Evolutionary conservation across 37 sponge, comb jelly and placozoan genomes (phyloP).

Genomic region (Aplysina aerophoba): DNA sequence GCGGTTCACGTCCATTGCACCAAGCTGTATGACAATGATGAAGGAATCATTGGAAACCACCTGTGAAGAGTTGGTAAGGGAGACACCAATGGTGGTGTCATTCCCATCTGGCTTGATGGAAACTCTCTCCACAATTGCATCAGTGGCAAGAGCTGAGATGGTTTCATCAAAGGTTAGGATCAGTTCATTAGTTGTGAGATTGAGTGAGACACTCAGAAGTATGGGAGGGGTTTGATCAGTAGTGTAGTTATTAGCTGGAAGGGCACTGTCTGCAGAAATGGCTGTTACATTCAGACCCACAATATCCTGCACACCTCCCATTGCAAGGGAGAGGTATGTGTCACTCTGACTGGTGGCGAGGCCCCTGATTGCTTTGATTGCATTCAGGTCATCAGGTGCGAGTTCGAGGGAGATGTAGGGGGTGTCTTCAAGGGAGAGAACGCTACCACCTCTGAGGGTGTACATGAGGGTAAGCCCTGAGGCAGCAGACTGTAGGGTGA

Average conservation of each 20-base stretch:
- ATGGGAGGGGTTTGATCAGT: conserved; percentile 74
- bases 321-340: conserved; percentile 67
- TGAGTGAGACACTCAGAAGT: conserved; percentile 58
- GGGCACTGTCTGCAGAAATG: conserved; percentile 40
- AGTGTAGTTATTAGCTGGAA: conserved; percentile 36
- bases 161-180: conserved; percentile 89
- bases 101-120: conserved; percentile 55
- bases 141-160: conserved; percentile 37
- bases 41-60: conserved; percentile 65
- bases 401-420: conserved; percentile 63
- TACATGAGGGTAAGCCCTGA: conserved; percentile 24
- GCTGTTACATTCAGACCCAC: conserved; percentile 69
- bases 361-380: conserved; percentile 65
- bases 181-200: conserved; percentile 73
- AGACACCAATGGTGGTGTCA: conserved; percentile 40
- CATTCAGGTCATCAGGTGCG: conserved; percentile 69
- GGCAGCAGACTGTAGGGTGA: conserved; percentile 62
- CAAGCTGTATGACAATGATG: conserved; percentile 42
- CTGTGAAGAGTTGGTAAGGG: conserved; percentile 53
- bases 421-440: conserved; percentile 27
- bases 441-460: conserved; percentile 50
- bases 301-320: conserved; percentile 72
- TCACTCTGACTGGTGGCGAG: conserved; percentile 55
- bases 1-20: conserved; percentile 58
- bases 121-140: conserved; percentile 38